These are phyloP conservation scores for Frankliniella intonsa DNA, from an alignment of 2,888 invertebrate genomes.

Conservation along the genomic window DNA sequence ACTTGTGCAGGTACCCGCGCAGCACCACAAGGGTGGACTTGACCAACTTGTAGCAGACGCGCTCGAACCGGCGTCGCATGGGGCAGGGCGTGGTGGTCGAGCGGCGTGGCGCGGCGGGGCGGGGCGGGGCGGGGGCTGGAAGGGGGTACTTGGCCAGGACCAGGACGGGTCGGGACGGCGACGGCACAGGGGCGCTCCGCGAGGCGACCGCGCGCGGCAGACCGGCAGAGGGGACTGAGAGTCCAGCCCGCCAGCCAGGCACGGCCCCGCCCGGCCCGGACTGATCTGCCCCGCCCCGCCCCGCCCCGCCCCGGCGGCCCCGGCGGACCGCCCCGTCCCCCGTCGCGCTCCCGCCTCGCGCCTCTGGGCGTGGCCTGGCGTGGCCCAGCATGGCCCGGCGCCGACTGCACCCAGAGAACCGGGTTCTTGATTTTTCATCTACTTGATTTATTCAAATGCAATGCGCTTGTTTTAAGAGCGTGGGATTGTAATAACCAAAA, in stretches of 20 bases:
- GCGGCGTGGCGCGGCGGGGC: background rate
- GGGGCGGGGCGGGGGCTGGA: background rate
- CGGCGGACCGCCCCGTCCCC: no score
- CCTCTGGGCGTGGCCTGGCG: no score
- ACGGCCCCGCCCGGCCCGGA: background rate
- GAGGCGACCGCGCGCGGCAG: slow-evolving; percentile 7
- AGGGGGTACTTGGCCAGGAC: background rate
- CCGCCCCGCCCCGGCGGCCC: background rate
- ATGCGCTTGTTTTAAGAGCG: no score
- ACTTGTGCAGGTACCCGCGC: slow-evolving; percentile 19
- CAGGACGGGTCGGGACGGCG: background rate
- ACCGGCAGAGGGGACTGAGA: background rate
- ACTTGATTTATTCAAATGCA: no score
- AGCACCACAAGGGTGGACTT: background rate
- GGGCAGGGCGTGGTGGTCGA: background rate
- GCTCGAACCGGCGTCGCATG: background rate
- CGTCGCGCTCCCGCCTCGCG: no score
- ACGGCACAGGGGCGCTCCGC: background rate
- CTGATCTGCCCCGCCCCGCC: background rate
- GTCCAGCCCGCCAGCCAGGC: background rate
- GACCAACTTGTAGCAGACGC: slow-evolving; percentile 8
- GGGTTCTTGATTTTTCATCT: no score
- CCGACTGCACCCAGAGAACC: no score
- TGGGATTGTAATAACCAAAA: no score
- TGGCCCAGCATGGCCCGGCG: no score